Conservation (phyloP, 2,888 invertebrate species). For the Geophilus truncorum region DNA sequence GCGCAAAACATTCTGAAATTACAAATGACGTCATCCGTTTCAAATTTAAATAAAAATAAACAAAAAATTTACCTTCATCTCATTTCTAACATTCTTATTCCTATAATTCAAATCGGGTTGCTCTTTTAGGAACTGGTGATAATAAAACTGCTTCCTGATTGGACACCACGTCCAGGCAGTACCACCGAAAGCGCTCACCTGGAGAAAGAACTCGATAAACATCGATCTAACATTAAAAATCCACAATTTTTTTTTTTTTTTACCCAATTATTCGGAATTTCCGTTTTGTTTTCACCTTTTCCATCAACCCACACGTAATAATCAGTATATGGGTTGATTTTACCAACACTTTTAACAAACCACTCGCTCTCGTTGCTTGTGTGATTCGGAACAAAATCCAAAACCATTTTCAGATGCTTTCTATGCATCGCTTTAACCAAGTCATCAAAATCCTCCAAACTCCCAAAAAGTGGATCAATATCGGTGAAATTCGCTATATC, state of each 20-base stretch:
- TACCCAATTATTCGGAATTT: conserved; percentile 37
- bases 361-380: conserved; percentile 60
- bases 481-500: no score
- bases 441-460: no score
- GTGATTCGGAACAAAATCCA: conserved; percentile 52
- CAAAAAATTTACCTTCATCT: neutral
- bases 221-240: neutral
- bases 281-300: conserved; percentile 41
- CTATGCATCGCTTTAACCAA: no score
- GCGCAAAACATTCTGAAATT: conserved; percentile 44
- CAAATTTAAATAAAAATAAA: no score
- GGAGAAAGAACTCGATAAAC: neutral
- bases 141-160: conserved; percentile 30
- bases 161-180: conserved; percentile 18
- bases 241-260: neutral
- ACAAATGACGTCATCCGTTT: no score
- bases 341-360: conserved; percentile 62
- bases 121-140: conserved; percentile 27
- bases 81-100: neutral
- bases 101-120: conserved; percentile 35
- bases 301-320: conserved; percentile 75
- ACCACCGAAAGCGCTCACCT: conserved; percentile 32
- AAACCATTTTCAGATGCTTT: no score
- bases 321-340: conserved; percentile 58
- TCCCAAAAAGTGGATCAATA: no score